These are phyloP conservation scores for Drosophila mauritiana DNA, from an alignment of 1,140 invertebrate species.

Conservation along the genomic window DNA sequence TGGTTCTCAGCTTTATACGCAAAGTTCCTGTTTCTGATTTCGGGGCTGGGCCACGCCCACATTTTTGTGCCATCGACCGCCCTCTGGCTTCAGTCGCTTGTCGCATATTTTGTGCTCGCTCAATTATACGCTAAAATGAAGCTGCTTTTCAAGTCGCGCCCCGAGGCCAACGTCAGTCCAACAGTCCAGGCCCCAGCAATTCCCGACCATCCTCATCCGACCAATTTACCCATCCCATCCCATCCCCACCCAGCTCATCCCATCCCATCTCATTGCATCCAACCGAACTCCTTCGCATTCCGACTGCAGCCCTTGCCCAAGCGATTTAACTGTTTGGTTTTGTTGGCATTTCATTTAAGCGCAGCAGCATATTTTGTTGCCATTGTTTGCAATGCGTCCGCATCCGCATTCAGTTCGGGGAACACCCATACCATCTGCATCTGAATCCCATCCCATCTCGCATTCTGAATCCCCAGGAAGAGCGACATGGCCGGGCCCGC, in stretches of 20 bases:
- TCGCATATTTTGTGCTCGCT: slow-evolving; percentile 77
- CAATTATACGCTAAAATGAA: slow-evolving; percentile 82
- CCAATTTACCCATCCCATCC: not conserved
- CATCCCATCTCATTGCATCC: not conserved
- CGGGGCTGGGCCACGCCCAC: slow-evolving; percentile 52
- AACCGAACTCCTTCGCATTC: slow-evolving; percentile 19
- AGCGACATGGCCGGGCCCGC: slow-evolving; percentile 18
- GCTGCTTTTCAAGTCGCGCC: slow-evolving; percentile 70
- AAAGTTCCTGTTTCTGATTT: not conserved
- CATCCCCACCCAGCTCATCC: not conserved
- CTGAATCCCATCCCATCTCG: not conserved
- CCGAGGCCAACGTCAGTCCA: slow-evolving; percentile 53
- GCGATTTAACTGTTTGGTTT: slow-evolving; percentile 72
- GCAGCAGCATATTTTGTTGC: slow-evolving; percentile 80
- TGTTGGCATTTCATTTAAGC: slow-evolving; percentile 81
- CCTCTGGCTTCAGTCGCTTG: slow-evolving; percentile 60
- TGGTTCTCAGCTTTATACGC: slow-evolving; percentile 10
- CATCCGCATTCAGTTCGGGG: slow-evolving; percentile 44
- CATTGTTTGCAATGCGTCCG: slow-evolving; percentile 72
- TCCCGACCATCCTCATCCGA: not conserved
- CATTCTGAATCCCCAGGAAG: slow-evolving; percentile 4
- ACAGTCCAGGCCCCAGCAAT: slow-evolving; percentile 19
- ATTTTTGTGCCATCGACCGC: slow-evolving; percentile 37
- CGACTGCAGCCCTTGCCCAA: slow-evolving; percentile 28
- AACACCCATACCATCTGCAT: not conserved